Conservation (phyloP, 2,888 invertebrate genomes). For the Drosophila mercatorum region DNA sequence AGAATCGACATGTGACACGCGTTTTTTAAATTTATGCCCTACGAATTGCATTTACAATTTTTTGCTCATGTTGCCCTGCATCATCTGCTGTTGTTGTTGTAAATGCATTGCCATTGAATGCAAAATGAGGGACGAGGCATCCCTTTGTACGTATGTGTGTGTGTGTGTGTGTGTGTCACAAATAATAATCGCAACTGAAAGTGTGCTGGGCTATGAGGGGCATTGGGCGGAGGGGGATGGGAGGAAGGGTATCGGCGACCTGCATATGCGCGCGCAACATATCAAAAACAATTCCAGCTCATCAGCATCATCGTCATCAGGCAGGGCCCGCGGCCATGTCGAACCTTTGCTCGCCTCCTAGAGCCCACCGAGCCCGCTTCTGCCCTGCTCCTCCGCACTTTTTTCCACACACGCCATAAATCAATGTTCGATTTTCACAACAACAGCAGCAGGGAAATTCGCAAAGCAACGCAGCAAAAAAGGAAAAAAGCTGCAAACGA, state of each 20-base stretch:
- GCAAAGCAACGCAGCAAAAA: constrained; percentile 61
- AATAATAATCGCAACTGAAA: constrained; percentile 64
- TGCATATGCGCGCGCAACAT: constrained; percentile 54
- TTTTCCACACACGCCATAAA: constrained; percentile 76
- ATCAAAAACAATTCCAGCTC: constrained; percentile 78
- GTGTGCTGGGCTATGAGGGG: constrained; percentile 1
- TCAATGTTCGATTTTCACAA: constrained; percentile 81
- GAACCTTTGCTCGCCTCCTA: constrained; percentile 13
- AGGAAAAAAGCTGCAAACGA: constrained; percentile 39
- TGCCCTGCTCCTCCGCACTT: constrained; percentile 26
- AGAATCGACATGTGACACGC: constrained; percentile 83
- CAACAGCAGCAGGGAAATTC: constrained; percentile 74
- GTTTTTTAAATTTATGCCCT: constrained; percentile 80
- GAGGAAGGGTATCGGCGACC: constrained; percentile 45
- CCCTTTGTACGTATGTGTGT: constrained; percentile 25
- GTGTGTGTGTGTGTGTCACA: constrained; percentile 60
- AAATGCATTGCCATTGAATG: constrained; percentile 69
- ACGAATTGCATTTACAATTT: constrained; percentile 78
- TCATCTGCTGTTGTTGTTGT: constrained; percentile 24
- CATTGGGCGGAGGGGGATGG: not conserved
- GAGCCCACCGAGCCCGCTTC: not conserved
- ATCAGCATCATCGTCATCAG: constrained; percentile 77
- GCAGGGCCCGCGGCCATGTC: constrained; percentile 34
- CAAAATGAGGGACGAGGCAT: constrained; percentile 55
- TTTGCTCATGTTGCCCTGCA: constrained; percentile 13